Conservation (phyloP, 2,113 vertebrate genomes). For the Boleophthalmus pectinirostris region DNA sequence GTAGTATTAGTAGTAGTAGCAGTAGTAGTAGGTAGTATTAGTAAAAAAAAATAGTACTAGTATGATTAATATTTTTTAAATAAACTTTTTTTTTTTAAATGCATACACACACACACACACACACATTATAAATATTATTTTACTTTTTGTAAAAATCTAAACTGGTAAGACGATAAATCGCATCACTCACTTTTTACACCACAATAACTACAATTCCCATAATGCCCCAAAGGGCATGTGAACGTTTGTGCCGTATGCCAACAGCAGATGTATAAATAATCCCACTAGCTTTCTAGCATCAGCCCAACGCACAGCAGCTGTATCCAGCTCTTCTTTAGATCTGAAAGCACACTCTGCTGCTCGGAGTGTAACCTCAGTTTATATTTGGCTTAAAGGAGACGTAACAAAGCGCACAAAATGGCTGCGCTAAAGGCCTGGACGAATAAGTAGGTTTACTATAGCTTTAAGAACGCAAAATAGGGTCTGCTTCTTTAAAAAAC, state of each 20-base stretch:
- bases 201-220: slow-evolving; percentile 59
- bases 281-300: rapidly evolving
- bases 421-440: slow-evolving; percentile 48
- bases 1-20: too few species aligned
- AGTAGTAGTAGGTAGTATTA: too few species aligned
- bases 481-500: slow-evolving; percentile 78
- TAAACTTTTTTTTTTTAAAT: too few species aligned
- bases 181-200: background rate
- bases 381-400: slow-evolving; percentile 83
- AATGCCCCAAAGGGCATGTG: slow-evolving; percentile 12
- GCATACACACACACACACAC: too few species aligned
- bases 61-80: too few species aligned
- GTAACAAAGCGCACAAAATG: slow-evolving; percentile 78
- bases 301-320: background rate
- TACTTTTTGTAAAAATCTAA: too few species aligned
- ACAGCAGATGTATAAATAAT: slow-evolving; percentile 47
- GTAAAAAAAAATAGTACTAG: too few species aligned
- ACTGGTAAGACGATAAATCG: background rate
- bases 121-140: too few species aligned
- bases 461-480: slow-evolving; percentile 81
- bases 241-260: background rate
- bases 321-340: slow-evolving; percentile 43
- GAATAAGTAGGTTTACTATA: slow-evolving; percentile 75
- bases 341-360: slow-evolving; percentile 32
- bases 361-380: slow-evolving; percentile 50